Evolutionary conservation across 2,888 invertebrate genomes (phyloP).

Genomic region (Andricus quercusramuli): DNA sequence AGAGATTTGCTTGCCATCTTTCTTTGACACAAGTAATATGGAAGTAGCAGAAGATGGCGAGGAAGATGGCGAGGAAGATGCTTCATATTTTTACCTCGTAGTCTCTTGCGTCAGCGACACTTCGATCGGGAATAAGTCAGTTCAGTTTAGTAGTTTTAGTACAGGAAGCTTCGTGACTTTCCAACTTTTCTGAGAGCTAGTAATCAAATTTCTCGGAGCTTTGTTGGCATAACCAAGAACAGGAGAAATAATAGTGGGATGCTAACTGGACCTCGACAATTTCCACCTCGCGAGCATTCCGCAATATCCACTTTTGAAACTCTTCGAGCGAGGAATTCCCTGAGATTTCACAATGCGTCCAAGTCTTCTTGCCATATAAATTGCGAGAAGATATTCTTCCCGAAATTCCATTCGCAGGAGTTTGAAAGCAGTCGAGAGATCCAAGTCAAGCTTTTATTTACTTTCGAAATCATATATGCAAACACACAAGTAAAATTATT

Average conservation of each 20-base stretch:
- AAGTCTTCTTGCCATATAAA: not conserved
- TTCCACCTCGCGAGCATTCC: not conserved
- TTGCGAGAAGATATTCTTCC: not conserved
- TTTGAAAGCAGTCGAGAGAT: not conserved
- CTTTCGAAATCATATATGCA: not conserved
- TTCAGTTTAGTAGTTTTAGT: constrained; percentile 18
- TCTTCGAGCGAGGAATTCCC: constrained; percentile 2
- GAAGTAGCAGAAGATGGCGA: constrained; percentile 4
- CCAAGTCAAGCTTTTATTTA: not conserved
- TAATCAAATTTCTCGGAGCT: constrained; percentile 20
- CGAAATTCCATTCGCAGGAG: not conserved
- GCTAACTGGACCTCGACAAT: not conserved
- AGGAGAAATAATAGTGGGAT: not conserved
- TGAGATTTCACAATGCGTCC: not conserved
- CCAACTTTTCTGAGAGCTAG: constrained; percentile 12
- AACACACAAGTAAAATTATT: not conserved
- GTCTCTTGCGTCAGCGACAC: constrained; percentile 1
- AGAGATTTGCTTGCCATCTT: not conserved
- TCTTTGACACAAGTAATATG: not conserved
- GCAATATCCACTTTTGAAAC: constrained; percentile 12
- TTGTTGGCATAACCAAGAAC: constrained; percentile 8
- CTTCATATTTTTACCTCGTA: constrained; percentile 14
- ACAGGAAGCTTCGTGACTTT: not conserved
- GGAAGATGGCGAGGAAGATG: not conserved
- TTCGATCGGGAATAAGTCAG: constrained; percentile 28